Base-by-base conservation (phyloP, 1,140 invertebrate genomes). In the Epicauta chinensis region DNA sequence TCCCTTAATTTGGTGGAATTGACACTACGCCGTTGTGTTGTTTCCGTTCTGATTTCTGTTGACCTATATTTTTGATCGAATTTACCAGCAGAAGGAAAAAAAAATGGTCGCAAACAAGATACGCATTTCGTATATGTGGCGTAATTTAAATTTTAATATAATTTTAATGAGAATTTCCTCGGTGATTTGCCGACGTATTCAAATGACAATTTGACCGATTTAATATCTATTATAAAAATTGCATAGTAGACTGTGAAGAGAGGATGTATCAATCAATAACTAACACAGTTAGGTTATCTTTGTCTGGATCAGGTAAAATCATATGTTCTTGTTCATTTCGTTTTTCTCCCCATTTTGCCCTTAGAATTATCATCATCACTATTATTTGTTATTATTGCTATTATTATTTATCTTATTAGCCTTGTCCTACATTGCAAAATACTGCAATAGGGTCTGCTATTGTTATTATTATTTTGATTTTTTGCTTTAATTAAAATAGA, bases 201-300 rank as follows among this genome's bases (percentile, higher is more conserved):
- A 23, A 23, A 23, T 23, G 23, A 23, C 23, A 23, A 23, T 23
- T 23, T 23, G 23, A 23, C 23, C 23, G 23, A 23, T 23, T 23
- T 23, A 23, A 23, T 23, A 7, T 4, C 11, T 34, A 11, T 34
- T 9, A 55, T 50, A 36, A 60, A 60, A 60, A 60, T 54, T 58
- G 53, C 58, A 55, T 60, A 62, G 55, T 55, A 35, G 36, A 37
- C 11, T 38, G 45, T 45, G 55, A 59, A 61, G 61, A 65, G 63
- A 11, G 12, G 59, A 63, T 63, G 61, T 61, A 63, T 46, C 35
- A 65, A 65, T 65, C 63, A 63, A 65, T 65, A 65, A 34, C 52
- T 52, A n/a, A 56, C 23, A 58, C 52, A 58, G 51, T 62, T 52
- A 58, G 60, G 55, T 61, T 59, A 61, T 65, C 63, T 65, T 59